These are phyloP conservation scores for Watsonalla binaria DNA, from an alignment of 2,888 invertebrate genomes.

Conservation along the genomic window DNA sequence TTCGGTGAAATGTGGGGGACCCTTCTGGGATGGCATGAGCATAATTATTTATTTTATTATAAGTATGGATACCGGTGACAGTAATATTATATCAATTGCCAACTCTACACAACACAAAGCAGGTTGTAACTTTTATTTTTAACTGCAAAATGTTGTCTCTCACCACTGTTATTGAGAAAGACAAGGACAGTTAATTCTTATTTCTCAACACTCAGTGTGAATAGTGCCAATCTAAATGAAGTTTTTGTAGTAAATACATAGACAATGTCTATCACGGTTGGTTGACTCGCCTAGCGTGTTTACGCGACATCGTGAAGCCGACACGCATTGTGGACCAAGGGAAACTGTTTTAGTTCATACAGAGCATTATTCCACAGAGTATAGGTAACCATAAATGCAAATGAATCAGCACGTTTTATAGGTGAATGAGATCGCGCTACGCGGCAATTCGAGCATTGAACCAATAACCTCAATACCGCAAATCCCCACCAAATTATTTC, in stretches of 20 bases:
- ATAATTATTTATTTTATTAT: no score
- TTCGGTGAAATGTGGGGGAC: no score
- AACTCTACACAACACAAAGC: no score
- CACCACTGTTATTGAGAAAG: neutral
- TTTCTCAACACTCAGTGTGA: conserved; percentile 4
- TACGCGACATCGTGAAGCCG: conserved; percentile 13
- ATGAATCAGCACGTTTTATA: conserved; percentile 76
- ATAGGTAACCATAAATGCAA: conserved; percentile 61
- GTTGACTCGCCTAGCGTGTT: conserved; percentile 8
- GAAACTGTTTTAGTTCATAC: conserved; percentile 12
- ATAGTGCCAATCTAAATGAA: neutral
- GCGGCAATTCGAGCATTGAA: conserved; percentile 71
- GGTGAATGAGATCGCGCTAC: conserved; percentile 65
- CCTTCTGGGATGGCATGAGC: no score
- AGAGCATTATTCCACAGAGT: conserved; percentile 20
- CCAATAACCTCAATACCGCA: conserved; percentile 69
- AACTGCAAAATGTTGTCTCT: conserved; percentile 5
- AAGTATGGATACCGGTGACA: no score
- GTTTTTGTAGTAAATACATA: neutral
- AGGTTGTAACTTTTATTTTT: neutral
- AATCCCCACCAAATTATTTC: conserved; percentile 35
- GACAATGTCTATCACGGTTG: neutral
- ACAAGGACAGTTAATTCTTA: conserved; percentile 8
- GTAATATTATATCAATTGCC: no score
- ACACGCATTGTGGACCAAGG: conserved; percentile 9